phyloP scores from a whole-genome alignment of 2,888 invertebrate species.

The Andrena bicolor region DNA sequence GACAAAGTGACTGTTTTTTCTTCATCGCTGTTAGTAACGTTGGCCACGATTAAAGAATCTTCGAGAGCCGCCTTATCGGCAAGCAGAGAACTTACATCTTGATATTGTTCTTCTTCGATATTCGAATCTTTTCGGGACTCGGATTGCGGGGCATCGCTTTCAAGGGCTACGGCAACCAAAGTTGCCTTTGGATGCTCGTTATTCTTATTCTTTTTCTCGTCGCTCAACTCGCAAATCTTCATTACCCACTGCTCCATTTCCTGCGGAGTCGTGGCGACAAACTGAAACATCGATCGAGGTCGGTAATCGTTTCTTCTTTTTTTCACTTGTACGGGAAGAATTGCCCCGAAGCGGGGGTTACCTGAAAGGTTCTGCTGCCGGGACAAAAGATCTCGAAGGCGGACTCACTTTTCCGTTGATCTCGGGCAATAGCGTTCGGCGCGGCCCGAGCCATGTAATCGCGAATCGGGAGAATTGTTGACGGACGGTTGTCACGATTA shows the following conservation, averaged over 20 bases:
- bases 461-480: conserved; percentile 74
- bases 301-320: background rate
- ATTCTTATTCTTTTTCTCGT: conserved; percentile 26
- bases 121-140: background rate
- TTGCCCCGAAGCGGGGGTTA: conserved; percentile 29
- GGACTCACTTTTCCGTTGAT: conserved; percentile 78
- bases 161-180: background rate
- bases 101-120: conserved; percentile 29
- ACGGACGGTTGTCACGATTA: conserved; percentile 78
- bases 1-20: background rate
- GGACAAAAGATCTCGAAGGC: conserved; percentile 82
- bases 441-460: conserved; percentile 81
- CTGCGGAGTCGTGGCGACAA: conserved; percentile 77
- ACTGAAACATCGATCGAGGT: conserved; percentile 65
- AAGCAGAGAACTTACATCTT: conserved; percentile 16
- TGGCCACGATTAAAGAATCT: background rate
- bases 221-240: conserved; percentile 69
- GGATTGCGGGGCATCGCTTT: background rate
- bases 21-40: background rate
- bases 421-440: conserved; percentile 70
- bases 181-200: background rate
- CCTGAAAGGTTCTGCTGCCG: conserved; percentile 79
- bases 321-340: background rate
- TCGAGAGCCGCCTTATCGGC: conserved; percentile 1
- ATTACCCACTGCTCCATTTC: conserved; percentile 83